Evolutionary conservation across 2,797 vertebrate species (phyloP).

Genomic region (Urosaurus nigricauda): DNA sequence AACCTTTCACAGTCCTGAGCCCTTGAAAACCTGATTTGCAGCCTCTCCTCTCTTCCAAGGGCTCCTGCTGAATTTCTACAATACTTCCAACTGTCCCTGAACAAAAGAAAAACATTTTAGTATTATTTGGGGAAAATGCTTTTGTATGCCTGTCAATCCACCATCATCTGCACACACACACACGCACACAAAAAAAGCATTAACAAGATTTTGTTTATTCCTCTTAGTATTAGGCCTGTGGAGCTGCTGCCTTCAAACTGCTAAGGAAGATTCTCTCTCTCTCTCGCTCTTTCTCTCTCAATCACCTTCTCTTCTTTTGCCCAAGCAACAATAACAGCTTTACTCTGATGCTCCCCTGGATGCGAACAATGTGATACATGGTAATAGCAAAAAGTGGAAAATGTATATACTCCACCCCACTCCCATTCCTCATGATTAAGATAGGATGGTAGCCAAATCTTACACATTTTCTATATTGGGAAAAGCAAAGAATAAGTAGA

Average conservation of each 20-base stretch:
- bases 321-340: conserved; percentile 29
- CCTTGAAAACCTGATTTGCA: conserved; percentile 39
- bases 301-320: conserved; percentile 34
- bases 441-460: background rate
- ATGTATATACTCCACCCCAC: background rate
- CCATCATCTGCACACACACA: background rate
- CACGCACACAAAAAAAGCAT: background rate
- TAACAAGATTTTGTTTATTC: conserved; percentile 19
- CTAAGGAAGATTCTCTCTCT: background rate
- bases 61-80: conserved; percentile 34
- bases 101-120: conserved; percentile 34
- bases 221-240: background rate
- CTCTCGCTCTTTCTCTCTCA: background rate
- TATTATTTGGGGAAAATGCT: conserved; percentile 20
- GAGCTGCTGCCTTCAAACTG: background rate
- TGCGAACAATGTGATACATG: conserved; percentile 26
- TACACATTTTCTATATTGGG: background rate
- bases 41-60: conserved; percentile 1
- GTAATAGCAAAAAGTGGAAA: conserved; percentile 15
- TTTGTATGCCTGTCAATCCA: background rate
- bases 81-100: conserved; percentile 26
- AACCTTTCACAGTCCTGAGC: conserved; percentile 44
- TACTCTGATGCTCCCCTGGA: conserved; percentile 36
- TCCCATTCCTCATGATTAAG: conserved; percentile 1
- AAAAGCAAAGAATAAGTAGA: conserved; percentile 21